These are phyloP conservation scores for Cyaniris semiargus DNA, from an alignment of 2,888 invertebrate genomes.

Conservation along the genomic window DNA sequence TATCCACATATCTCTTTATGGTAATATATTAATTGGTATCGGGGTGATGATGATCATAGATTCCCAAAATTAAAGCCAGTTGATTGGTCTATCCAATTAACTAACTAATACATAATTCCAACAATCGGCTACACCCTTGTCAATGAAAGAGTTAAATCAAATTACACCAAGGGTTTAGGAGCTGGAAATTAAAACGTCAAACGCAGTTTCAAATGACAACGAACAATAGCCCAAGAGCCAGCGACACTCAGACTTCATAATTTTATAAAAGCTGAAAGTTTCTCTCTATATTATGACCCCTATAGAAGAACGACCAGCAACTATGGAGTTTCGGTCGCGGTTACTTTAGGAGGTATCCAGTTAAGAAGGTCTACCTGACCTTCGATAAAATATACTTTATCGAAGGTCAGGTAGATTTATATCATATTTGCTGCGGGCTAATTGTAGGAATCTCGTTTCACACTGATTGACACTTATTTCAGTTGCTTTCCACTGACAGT, in stretches of 20 bases:
- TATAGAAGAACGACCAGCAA: background rate
- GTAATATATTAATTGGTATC: too few species aligned
- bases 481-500: background rate
- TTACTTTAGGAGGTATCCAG: too few species aligned
- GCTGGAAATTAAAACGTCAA: conserved; percentile 18
- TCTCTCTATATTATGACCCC: too few species aligned
- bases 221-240: background rate
- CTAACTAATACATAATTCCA: conserved; percentile 21
- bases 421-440: too few species aligned
- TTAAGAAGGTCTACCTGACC: too few species aligned
- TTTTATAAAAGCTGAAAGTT: too few species aligned
- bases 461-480: background rate
- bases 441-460: too few species aligned
- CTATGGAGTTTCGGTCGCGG: too few species aligned
- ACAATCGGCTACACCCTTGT: background rate
- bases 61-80: background rate
- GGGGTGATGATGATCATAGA: too few species aligned
- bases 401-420: too few species aligned
- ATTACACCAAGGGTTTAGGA: background rate
- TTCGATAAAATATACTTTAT: too few species aligned
- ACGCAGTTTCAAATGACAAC: background rate
- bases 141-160: conserved; percentile 18
- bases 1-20: background rate
- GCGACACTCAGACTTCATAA: too few species aligned
- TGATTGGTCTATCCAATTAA: background rate